Evolutionary conservation across 2,797 vertebrate genomes (phyloP).

Genomic region (Neopelma chrysocephalum): DNA sequence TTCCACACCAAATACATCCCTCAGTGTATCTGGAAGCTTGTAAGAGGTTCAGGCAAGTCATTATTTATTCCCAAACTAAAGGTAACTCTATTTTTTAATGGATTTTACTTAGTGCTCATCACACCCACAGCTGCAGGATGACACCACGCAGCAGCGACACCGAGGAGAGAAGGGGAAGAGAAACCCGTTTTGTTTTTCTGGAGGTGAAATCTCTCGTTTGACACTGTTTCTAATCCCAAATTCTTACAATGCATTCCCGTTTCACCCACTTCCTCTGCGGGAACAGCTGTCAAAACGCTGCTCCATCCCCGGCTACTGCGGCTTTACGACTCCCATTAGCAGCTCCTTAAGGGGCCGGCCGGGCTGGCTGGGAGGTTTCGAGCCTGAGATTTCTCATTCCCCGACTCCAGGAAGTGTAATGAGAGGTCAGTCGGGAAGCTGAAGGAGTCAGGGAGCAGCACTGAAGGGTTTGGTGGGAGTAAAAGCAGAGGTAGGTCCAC

Average conservation of each 20-base stretch:
- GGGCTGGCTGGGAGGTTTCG: conserved; percentile 64
- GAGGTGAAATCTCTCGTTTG: not conserved
- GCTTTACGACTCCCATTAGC: conserved; percentile 80
- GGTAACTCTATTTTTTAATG: not conserved
- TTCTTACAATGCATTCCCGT: conserved; percentile 72
- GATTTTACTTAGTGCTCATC: not conserved
- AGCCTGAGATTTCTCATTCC: conserved; percentile 20
- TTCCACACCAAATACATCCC: not conserved
- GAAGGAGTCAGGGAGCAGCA: not conserved
- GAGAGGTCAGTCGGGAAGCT: not conserved
- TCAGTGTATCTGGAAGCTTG: not conserved
- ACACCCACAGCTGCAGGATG: not conserved
- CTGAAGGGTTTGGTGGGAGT: not conserved
- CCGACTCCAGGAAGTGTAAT: conserved; percentile 5
- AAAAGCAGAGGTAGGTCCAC: not conserved
- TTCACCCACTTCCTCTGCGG: conserved; percentile 85
- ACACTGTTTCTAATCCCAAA: not conserved
- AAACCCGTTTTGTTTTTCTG: not conserved
- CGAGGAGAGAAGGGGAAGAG: not conserved
- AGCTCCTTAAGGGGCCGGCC: conserved; percentile 71
- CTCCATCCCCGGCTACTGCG: conserved; percentile 77
- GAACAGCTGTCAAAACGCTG: conserved; percentile 89
- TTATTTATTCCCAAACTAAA: not conserved
- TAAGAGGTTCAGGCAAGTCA: not conserved
- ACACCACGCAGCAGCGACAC: not conserved